A percentile compares a stretch with the other conserved stretches of the same genome.
These are phyloP conservation scores for Mesocricetus auratus DNA, from an alignment of 2,113 vertebrate species.

Conservation along the genomic window DNA sequence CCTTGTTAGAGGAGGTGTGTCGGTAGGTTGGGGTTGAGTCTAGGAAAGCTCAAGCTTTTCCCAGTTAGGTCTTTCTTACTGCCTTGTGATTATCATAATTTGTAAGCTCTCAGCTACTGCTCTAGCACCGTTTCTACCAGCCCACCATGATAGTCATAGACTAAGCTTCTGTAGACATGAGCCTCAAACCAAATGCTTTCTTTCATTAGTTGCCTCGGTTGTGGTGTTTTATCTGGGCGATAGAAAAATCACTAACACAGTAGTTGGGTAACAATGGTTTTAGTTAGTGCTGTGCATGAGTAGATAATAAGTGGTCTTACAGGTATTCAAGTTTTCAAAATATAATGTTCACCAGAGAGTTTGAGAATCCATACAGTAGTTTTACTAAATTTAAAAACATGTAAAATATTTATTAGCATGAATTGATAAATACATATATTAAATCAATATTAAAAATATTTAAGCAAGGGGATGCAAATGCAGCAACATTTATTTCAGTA, in stretches of 20 bases:
- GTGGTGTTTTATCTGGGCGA: neutral
- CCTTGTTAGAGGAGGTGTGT: neutral
- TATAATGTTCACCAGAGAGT: neutral
- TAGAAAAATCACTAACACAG: neutral
- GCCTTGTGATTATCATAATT: neutral
- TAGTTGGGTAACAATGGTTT: neutral
- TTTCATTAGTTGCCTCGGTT: neutral
- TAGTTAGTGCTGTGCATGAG: neutral
- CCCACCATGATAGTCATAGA: too few relatives aligned
- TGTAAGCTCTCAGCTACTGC: neutral
- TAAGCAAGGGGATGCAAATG: neutral
- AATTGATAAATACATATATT: neutral
- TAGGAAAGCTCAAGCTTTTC: neutral
- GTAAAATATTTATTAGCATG: neutral
- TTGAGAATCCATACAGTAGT: neutral
- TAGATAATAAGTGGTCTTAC: neutral
- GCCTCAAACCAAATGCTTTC: neutral
- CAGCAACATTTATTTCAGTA: neutral
- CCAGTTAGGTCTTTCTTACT: neutral
- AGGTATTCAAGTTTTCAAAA: neutral
- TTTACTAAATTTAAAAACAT: conserved; percentile 24
- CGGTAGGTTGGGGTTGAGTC: neutral
- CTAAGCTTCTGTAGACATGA: neutral
- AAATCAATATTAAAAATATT: neutral
- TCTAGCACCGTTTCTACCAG: neutral